Evolutionary conservation across 2,113 vertebrate genomes (phyloP).

Genomic region (Scalopus aquaticus): DNA sequence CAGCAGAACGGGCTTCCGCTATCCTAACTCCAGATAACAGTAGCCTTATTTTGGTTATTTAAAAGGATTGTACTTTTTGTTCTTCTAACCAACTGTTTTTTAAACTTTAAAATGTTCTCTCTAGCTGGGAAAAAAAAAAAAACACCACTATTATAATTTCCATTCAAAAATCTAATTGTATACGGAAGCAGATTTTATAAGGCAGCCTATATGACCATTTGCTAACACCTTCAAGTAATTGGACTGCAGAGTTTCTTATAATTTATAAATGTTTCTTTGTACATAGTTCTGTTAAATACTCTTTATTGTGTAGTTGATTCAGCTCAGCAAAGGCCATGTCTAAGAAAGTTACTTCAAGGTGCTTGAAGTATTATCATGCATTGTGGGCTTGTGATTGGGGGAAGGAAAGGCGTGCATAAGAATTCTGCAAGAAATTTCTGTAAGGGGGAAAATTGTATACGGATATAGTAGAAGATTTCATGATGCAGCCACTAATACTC

Average conservation of each 20-base stretch:
- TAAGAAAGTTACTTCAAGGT: neutral
- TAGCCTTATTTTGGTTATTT: neutral
- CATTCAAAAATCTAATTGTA: conserved; percentile 57
- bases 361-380: conserved; percentile 63
- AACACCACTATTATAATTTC: conserved; percentile 43
- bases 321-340: conserved; percentile 72
- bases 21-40: neutral
- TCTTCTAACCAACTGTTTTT: conserved; percentile 51
- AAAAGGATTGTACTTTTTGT: conserved; percentile 17
- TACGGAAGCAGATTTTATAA: conserved; percentile 61
- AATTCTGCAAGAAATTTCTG: neutral
- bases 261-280: conserved; percentile 35
- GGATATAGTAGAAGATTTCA: neutral
- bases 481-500: neutral
- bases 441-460: neutral
- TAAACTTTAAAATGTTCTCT: conserved; percentile 56
- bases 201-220: conserved; percentile 63
- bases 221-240: conserved; percentile 56
- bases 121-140: neutral
- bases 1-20: neutral
- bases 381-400: conserved; percentile 43
- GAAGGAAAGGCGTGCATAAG: neutral
- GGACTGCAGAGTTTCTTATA: conserved; percentile 55
- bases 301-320: conserved; percentile 71
- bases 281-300: conserved; percentile 57